Evolutionary conservation across 2,797 vertebrate species (phyloP).

Genomic region (Oryzias dopingdopingensis): DNA sequence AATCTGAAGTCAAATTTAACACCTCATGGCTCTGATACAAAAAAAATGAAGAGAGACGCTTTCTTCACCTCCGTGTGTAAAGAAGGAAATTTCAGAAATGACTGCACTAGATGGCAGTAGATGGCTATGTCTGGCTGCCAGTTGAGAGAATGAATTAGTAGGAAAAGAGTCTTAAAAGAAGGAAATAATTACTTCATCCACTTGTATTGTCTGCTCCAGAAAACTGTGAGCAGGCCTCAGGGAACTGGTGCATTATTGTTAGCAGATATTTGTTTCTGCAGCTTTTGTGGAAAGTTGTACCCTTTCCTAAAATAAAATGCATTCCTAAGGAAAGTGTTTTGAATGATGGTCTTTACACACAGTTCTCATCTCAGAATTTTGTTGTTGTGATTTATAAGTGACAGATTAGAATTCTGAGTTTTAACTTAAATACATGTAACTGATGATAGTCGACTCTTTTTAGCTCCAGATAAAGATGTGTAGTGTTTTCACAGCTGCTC

Average conservation of each 20-base stretch:
- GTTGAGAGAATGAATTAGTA: constrained; percentile 13
- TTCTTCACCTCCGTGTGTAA: neutral
- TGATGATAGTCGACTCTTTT: too few species aligned
- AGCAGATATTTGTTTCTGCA: neutral
- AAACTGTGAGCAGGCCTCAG: neutral
- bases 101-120: constrained; percentile 72
- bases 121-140: constrained; percentile 38
- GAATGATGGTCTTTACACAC: neutral
- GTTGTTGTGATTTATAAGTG: neutral
- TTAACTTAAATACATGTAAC: too few species aligned
- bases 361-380: neutral
- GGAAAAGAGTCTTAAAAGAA: constrained; percentile 6
- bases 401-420: too few species aligned
- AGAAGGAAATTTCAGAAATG: constrained; percentile 26
- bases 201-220: too few species aligned
- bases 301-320: neutral
- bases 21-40: neutral
- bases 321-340: neutral
- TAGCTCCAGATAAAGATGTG: too few species aligned
- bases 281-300: neutral
- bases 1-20: constrained; percentile 14
- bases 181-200: too few species aligned
- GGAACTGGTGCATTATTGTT: constrained; percentile 2
- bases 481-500: too few species aligned
- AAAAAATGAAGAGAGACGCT: neutral